These are phyloP conservation scores for Orchesellides sinensis DNA, from an alignment of 2,888 invertebrate species.

Conservation along the genomic window DNA sequence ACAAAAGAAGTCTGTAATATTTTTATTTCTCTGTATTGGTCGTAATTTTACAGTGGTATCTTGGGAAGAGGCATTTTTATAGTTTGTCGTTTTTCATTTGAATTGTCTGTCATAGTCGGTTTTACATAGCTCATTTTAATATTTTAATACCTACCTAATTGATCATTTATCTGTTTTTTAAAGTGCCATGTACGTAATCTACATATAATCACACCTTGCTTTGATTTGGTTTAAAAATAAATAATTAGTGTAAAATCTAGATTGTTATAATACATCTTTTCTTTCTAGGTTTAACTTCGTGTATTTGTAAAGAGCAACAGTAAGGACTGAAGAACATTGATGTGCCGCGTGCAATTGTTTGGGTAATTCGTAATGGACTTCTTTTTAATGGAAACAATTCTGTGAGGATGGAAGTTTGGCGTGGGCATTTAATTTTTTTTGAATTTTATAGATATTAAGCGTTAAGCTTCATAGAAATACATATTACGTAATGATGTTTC, in stretches of 20 bases:
- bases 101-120: too few species aligned
- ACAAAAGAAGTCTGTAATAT: too few species aligned
- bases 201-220: not conserved
- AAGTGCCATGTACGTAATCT: not conserved
- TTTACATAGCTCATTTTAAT: not conserved
- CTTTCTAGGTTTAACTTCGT: constrained; percentile 59
- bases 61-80: too few species aligned
- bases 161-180: not conserved
- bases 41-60: too few species aligned
- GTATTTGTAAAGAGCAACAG: constrained; percentile 46
- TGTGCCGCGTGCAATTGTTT: not conserved
- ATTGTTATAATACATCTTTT: not conserved
- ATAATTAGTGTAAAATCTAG: not conserved
- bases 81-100: too few species aligned
- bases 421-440: constrained; percentile 1
- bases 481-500: not conserved
- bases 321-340: constrained; percentile 25
- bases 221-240: not conserved
- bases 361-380: not conserved
- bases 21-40: too few species aligned
- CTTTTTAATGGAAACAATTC: not conserved
- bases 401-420: not conserved
- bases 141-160: too few species aligned
- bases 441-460: constrained; percentile 17
- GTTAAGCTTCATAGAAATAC: not conserved